Evolutionary conservation across 1,140 invertebrate species (phyloP).

Genomic region (Drosophila sturtevanti): DNA sequence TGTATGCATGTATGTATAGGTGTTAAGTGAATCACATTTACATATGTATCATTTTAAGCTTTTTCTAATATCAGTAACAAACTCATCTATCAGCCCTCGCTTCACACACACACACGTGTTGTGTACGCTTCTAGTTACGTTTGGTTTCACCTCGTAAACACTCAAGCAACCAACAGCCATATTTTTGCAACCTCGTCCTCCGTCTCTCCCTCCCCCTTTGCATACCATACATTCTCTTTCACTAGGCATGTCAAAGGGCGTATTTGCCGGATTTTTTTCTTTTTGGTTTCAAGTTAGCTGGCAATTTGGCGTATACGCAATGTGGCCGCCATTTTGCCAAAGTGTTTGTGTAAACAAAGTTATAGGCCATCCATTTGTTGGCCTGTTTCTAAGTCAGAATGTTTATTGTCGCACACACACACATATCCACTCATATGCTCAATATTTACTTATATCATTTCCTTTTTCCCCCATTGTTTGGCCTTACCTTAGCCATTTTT

Average conservation of each 20-base stretch:
- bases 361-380: constrained; percentile 71
- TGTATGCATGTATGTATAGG: constrained; percentile 60
- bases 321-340: constrained; percentile 68
- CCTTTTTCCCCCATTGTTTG: constrained; percentile 46
- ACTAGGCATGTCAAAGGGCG: constrained; percentile 50
- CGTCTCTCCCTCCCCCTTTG: constrained; percentile 2
- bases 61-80: background rate
- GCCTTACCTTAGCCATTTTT: constrained; percentile 50
- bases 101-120: constrained; percentile 5
- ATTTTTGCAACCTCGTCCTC: constrained; percentile 13
- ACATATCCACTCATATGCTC: constrained; percentile 13
- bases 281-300: constrained; percentile 35
- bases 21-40: constrained; percentile 58
- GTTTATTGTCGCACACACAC: constrained; percentile 62
- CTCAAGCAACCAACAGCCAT: constrained; percentile 35
- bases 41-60: constrained; percentile 24
- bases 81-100: background rate
- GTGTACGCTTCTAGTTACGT: constrained; percentile 48
- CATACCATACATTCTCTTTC: constrained; percentile 15
- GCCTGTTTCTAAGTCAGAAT: constrained; percentile 62
- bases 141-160: constrained; percentile 65
- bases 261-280: constrained; percentile 45
- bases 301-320: constrained; percentile 64
- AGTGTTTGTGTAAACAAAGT: constrained; percentile 77
- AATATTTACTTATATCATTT: constrained; percentile 65